Conservation (phyloP, 2,113 vertebrate genomes). For the Paramormyrops kingsleyae region DNA sequence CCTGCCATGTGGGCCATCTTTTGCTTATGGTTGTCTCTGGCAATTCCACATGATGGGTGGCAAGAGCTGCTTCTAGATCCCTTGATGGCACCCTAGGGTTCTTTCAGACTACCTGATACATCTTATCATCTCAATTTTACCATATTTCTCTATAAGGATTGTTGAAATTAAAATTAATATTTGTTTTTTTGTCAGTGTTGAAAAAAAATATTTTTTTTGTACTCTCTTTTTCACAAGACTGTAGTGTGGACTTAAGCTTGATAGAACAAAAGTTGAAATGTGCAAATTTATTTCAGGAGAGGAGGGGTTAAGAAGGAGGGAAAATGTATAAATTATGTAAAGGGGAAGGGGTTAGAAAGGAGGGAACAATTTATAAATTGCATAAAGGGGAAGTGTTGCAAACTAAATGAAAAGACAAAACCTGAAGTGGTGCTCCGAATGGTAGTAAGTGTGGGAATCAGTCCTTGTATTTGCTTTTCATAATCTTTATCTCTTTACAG, state of each 20-base stretch:
- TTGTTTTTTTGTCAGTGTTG: no score
- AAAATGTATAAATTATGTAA: background rate
- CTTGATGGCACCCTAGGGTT: background rate
- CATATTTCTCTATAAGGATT: no score
- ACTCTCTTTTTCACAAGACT: background rate
- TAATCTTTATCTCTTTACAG: background rate
- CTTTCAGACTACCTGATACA: background rate
- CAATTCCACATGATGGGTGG: background rate
- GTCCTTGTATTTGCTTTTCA: background rate
- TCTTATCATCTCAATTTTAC: background rate
- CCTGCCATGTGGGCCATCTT: background rate
- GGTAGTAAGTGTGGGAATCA: background rate
- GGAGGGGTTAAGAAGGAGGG: background rate
- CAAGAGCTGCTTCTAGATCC: background rate
- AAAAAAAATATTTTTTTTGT: no score
- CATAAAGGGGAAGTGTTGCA: slow-evolving; percentile 1
- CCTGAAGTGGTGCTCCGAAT: background rate
- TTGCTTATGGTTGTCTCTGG: background rate
- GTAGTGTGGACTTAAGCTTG: background rate
- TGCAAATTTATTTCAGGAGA: background rate
- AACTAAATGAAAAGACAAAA: background rate
- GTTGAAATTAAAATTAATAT: no score
- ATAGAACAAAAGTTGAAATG: background rate
- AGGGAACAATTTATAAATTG: background rate
- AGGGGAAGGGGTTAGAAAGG: background rate